Evolutionary conservation across 2,113 vertebrate species (phyloP).

Genomic region (Xiphorhynchus elegans): DNA sequence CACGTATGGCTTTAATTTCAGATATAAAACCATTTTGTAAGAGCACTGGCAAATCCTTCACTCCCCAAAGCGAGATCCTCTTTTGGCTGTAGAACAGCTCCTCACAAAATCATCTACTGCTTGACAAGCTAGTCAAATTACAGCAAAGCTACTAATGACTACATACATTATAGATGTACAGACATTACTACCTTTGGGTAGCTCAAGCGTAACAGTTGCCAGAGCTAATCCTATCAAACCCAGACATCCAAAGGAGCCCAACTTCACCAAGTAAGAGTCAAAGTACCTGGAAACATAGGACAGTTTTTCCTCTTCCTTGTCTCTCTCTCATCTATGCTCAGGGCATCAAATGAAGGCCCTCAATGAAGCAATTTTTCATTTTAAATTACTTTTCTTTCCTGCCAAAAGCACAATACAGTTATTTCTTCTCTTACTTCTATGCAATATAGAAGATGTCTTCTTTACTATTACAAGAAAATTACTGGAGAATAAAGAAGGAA

Average conservation of each 20-base stretch:
- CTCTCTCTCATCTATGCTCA: slow-evolving; percentile 50
- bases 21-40: background rate
- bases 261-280: slow-evolving; percentile 36
- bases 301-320: slow-evolving; percentile 62
- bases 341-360: slow-evolving; percentile 59
- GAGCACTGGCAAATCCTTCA: background rate
- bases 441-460: background rate
- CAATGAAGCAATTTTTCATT: slow-evolving; percentile 58
- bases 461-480: background rate
- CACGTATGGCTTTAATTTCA: background rate
- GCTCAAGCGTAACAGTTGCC: background rate
- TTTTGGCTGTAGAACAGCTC: slow-evolving; percentile 37
- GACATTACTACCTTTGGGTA: background rate
- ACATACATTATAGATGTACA: background rate
- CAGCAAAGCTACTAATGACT: background rate
- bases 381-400: slow-evolving; percentile 61
- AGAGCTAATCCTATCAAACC: background rate
- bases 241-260: slow-evolving; percentile 41
- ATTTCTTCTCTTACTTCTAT: slow-evolving; percentile 43
- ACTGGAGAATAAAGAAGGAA: slow-evolving; percentile 16
- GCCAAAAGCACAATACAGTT: slow-evolving; percentile 56
- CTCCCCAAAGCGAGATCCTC: slow-evolving; percentile 12
- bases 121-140: background rate
- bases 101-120: background rate
- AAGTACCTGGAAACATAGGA: slow-evolving; percentile 57